These are phyloP conservation scores for Laothoe populi DNA, from an alignment of 2,888 invertebrate species.

Conservation along the genomic window DNA sequence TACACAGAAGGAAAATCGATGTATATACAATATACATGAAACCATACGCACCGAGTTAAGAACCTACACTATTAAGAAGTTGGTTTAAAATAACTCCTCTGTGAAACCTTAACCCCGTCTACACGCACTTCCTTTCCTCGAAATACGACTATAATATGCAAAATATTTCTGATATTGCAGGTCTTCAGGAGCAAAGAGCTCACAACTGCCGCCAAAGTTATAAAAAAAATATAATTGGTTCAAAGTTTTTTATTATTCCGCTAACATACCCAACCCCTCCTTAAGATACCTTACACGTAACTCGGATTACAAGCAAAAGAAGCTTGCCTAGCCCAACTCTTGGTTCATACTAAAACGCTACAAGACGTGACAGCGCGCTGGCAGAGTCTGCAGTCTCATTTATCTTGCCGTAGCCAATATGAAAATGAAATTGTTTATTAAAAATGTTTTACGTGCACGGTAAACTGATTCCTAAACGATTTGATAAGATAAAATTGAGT, in stretches of 20 bases:
- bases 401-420: neutral
- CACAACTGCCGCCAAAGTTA: neutral
- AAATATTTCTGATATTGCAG: too few relatives aligned
- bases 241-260: neutral
- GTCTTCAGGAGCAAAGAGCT: too few relatives aligned
- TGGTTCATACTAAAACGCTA: neutral
- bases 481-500: too few relatives aligned
- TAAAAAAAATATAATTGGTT: neutral
- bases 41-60: too few relatives aligned
- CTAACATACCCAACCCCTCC: neutral
- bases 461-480: neutral
- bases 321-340: neutral
- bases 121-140: too few relatives aligned
- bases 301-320: conserved; percentile 1
- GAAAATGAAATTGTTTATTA: neutral
- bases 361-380: conserved; percentile 5
- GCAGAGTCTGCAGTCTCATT: neutral
- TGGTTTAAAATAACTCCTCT: too few relatives aligned
- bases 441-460: neutral
- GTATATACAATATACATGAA: too few relatives aligned
- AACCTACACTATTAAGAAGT: too few relatives aligned
- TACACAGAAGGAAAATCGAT: too few relatives aligned
- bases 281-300: neutral
- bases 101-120: too few relatives aligned
- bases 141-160: too few relatives aligned